Conservation (phyloP, 2,113 vertebrate genomes). For the Elgaria multicarinata region DNA sequence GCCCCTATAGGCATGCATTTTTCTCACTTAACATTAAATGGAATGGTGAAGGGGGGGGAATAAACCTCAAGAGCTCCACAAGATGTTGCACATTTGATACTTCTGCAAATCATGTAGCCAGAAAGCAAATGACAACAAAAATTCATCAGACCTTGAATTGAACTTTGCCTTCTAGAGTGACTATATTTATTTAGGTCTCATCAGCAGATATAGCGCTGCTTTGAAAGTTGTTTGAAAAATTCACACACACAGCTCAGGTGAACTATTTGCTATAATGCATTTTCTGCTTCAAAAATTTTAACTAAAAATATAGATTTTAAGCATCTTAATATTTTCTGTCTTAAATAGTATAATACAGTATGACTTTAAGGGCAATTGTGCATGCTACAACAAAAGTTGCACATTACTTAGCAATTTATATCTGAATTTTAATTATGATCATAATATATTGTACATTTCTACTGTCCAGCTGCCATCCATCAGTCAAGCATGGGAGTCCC, state of each 20-base stretch:
- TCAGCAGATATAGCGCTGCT: background rate
- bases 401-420: background rate
- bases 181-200: background rate
- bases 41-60: fast-evolving
- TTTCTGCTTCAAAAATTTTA: background rate
- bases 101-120: background rate
- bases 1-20: background rate
- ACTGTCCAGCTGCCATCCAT: background rate
- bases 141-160: background rate
- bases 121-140: background rate
- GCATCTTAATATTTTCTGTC: background rate
- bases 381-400: background rate
- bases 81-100: background rate
- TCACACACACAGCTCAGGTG: too few species aligned
- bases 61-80: background rate
- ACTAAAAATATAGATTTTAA: background rate
- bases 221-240: background rate
- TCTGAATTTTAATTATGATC: background rate
- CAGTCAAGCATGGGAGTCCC: background rate
- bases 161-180: background rate
- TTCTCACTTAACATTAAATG: background rate
- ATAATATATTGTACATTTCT: background rate
- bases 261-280: background rate
- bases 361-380: background rate
- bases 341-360: background rate